Percentiles rank a stretch among this genome's conserved stretches.
These are phyloP conservation scores for Orcinus orca DNA, from an alignment of 2,113 vertebrate genomes.

Conservation along the genomic window DNA sequence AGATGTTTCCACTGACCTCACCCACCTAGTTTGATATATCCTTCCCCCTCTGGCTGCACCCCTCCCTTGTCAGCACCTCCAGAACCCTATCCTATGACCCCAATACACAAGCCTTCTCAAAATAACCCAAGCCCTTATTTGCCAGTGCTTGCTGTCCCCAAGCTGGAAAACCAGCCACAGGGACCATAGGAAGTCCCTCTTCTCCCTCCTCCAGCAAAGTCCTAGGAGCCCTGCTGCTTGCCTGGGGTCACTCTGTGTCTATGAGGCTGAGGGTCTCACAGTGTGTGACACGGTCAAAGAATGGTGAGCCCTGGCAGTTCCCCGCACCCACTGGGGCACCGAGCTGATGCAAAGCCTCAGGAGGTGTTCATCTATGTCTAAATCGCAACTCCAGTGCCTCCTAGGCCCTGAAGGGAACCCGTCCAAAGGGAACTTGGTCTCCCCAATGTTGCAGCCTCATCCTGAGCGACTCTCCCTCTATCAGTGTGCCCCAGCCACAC, in stretches of 20 bases:
- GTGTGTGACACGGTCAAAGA: not conserved
- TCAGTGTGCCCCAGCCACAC: not conserved
- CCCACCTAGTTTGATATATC: not conserved
- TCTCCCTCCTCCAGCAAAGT: not conserved
- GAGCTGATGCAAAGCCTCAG: not conserved
- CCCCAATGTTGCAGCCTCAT: not conserved
- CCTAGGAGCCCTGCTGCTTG: not conserved
- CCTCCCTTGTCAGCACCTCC: not conserved
- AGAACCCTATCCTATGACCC: not conserved
- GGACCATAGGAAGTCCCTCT: not conserved
- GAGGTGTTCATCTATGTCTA: not conserved
- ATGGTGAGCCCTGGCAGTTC: not conserved
- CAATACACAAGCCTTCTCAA: not conserved
- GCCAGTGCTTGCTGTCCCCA: not conserved
- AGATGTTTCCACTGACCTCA: not conserved
- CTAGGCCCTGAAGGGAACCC: not conserved
- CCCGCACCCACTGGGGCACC: rapidly evolving
- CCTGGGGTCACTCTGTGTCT: not conserved
- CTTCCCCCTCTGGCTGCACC: not conserved
- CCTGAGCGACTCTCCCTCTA: not conserved
- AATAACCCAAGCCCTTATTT: not conserved
- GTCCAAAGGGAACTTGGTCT: not conserved
- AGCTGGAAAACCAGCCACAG: not conserved
- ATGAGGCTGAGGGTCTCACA: not conserved
- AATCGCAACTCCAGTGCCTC: not conserved